Conservation (phyloP, 2,797 vertebrate species). For the Momotus momota region DNA sequence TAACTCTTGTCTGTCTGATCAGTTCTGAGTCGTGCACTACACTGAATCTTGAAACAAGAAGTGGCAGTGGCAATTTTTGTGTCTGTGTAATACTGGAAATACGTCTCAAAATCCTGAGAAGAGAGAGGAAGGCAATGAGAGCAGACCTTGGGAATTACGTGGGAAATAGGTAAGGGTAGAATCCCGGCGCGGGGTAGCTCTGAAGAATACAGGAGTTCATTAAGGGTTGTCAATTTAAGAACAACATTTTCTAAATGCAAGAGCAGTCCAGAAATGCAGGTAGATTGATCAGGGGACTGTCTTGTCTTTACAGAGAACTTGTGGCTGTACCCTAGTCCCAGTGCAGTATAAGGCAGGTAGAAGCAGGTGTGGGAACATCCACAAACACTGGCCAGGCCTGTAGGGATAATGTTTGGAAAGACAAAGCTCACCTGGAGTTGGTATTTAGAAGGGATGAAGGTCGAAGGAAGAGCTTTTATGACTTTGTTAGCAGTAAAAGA, state of each 20-base stretch:
- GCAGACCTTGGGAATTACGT: not conserved
- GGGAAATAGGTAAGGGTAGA: not conserved
- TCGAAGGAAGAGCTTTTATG: not conserved
- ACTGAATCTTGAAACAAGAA: not conserved
- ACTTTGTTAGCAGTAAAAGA: not conserved
- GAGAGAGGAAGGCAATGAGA: not conserved
- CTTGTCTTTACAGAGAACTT: not conserved
- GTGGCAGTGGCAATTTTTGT: not conserved
- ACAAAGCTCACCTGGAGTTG: not conserved
- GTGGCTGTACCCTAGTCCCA: not conserved
- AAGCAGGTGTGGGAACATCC: not conserved
- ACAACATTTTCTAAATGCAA: not conserved
- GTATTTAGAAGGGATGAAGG: not conserved
- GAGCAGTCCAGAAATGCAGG: not conserved
- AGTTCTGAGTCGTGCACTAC: not conserved
- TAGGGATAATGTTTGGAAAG: not conserved
- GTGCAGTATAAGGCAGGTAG: not conserved
- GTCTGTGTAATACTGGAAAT: not conserved
- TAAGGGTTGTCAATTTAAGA: not conserved
- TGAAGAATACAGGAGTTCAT: not conserved
- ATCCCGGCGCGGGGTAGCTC: not conserved
- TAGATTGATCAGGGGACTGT: not conserved
- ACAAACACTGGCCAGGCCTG: not conserved
- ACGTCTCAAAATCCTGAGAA: not conserved
- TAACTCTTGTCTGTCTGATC: conserved; percentile 16